These are phyloP conservation scores for Vannuccia rotundouncinata DNA, from an alignment of 2,888 invertebrate species.

Conservation along the genomic window DNA sequence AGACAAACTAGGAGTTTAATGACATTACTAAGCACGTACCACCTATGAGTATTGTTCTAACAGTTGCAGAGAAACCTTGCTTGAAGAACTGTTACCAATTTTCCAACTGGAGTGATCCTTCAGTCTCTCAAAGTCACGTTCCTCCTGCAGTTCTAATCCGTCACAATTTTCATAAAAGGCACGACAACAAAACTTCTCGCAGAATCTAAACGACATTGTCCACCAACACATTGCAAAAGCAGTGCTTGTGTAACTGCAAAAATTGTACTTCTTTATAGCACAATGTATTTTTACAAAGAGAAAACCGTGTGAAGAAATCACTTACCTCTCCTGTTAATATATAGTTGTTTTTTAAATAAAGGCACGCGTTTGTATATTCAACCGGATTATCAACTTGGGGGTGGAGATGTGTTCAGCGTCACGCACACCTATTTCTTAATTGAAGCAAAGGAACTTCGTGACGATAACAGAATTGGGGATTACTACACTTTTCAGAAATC, in stretches of 20 bases:
- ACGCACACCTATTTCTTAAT: not conserved
- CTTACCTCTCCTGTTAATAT: constrained; percentile 1
- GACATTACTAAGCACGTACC: constrained; percentile 26
- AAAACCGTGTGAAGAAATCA: not conserved
- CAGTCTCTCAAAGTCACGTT: constrained; percentile 24
- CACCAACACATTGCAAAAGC: not conserved
- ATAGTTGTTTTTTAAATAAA: not conserved
- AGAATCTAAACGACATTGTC: not conserved
- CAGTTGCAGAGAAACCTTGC: not conserved
- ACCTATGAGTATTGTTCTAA: not conserved
- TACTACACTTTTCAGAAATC: not conserved
- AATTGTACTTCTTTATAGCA: not conserved
- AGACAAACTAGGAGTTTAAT: not conserved
- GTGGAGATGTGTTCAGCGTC: not conserved
- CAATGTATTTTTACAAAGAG: not conserved
- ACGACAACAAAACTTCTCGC: no score
- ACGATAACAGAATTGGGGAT: not conserved
- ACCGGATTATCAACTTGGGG: not conserved
- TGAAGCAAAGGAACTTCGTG: constrained; percentile 11
- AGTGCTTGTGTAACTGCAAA: not conserved
- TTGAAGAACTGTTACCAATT: constrained; percentile 12
- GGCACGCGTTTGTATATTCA: not conserved
- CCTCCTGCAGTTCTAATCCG: not conserved
- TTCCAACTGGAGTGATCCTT: constrained; percentile 17
- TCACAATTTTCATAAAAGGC: not conserved